Conservation (phyloP, 64 coral and sea anemone species). For the Astreopora myriophthalma region DNA sequence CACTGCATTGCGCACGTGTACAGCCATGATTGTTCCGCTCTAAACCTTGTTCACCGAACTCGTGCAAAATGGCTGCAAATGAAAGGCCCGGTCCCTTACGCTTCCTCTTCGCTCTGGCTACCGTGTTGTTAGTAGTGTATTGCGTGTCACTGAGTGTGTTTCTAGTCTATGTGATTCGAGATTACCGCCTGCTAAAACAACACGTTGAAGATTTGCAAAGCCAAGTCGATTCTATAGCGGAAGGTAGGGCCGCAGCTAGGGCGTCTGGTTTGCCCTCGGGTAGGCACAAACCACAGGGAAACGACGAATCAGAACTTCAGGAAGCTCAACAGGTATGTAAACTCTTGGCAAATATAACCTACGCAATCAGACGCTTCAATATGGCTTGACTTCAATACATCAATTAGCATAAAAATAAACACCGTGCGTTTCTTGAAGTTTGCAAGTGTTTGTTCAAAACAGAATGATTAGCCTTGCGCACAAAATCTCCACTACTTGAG, state of each 20-base stretch:
- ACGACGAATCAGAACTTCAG: not conserved
- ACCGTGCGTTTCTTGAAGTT: no score
- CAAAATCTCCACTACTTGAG: no score
- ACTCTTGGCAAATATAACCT: not conserved
- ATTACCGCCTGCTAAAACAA: slow-evolving; percentile 1
- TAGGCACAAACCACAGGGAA: not conserved
- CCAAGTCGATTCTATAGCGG: not conserved
- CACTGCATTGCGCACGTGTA: not conserved
- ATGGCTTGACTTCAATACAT: not conserved
- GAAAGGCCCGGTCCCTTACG: not conserved
- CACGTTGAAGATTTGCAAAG: slow-evolving; percentile 10
- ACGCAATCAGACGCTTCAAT: not conserved
- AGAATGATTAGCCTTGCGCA: no score
- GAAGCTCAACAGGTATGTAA: not conserved
- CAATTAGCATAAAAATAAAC: not conserved
- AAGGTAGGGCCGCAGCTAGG: not conserved
- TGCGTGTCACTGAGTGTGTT: slow-evolving; percentile 37
- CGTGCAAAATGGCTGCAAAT: not conserved
- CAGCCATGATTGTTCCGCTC: not conserved
- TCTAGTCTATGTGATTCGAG: slow-evolving; percentile 36
- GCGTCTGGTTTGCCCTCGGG: not conserved
- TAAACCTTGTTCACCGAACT: not conserved
- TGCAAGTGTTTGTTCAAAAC: no score
- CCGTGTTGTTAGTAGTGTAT: slow-evolving; percentile 30
- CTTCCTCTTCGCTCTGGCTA: not conserved